phyloP scores from a whole-genome alignment of 1,140 invertebrate species.

The Yoshiicerus persimilis region DNA sequence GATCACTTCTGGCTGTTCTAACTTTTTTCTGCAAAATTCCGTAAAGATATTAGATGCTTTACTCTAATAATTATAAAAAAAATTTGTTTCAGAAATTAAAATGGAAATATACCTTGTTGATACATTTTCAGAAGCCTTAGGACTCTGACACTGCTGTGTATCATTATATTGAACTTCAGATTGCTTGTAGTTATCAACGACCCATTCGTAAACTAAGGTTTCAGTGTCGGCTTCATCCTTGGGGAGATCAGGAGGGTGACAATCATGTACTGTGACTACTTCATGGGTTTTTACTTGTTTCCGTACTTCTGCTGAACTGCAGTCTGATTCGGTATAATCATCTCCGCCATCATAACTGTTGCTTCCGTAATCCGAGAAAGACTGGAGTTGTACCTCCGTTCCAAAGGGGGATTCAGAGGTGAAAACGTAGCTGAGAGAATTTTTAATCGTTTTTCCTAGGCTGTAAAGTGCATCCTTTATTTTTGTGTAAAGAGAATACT shows the following conservation, averaged over 20 bases:
- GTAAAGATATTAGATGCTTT: too few species aligned
- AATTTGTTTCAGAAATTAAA: too few species aligned
- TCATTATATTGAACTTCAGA: too few species aligned
- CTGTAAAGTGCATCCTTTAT: neutral
- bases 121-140: too few species aligned
- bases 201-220: too few species aligned
- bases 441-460: neutral
- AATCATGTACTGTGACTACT: neutral
- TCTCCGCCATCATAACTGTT: neutral
- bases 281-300: too few species aligned
- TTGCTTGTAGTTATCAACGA: too few species aligned
- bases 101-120: too few species aligned
- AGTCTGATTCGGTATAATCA: neutral
- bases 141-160: too few species aligned
- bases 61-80: neutral
- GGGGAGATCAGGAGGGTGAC: neutral
- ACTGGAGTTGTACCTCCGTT: neutral
- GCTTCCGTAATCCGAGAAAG: neutral
- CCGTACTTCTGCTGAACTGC: neutral
- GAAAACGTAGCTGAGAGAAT: neutral
- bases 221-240: too few species aligned
- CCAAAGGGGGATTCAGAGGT: neutral
- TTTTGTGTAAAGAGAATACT: neutral
- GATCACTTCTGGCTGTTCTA: too few species aligned
- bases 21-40: too few species aligned